phyloP scores from a whole-genome alignment of 92 coral and sea anemone genomes.

The Epizoanthus rinbou region DNA sequence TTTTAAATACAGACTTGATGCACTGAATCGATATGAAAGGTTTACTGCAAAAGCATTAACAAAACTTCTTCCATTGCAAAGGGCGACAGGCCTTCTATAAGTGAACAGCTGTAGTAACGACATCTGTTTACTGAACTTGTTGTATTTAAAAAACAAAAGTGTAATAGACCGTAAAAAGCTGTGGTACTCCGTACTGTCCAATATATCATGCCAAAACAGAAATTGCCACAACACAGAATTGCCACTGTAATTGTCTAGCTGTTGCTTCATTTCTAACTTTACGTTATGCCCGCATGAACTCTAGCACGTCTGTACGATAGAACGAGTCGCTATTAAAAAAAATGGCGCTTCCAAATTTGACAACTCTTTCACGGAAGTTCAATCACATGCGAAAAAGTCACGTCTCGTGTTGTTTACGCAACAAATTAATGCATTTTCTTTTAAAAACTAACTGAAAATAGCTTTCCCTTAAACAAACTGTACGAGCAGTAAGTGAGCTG shows the following conservation, averaged over 20 bases:
- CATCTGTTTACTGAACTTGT: not conserved
- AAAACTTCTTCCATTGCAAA: not conserved
- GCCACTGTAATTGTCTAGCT: too few relatives aligned
- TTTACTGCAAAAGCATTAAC: too few relatives aligned
- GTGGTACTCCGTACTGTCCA: not conserved
- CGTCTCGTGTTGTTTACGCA: not conserved
- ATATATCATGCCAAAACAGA: too few relatives aligned
- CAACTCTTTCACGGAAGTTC: not conserved
- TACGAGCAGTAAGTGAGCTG: not conserved
- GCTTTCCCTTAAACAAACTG: not conserved
- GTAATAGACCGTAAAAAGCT: not conserved
- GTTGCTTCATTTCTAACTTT: too few relatives aligned
- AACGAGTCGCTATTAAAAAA: not conserved
- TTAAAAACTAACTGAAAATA: not conserved
- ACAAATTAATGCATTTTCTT: too few relatives aligned
- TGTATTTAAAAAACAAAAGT: not conserved
- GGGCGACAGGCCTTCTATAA: not conserved
- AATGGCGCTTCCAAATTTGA: not conserved
- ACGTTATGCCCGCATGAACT: too few relatives aligned
- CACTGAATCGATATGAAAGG: too few relatives aligned
- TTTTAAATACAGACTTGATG: too few relatives aligned
- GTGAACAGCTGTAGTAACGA: not conserved
- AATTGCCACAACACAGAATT: too few relatives aligned
- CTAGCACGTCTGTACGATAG: too few relatives aligned
- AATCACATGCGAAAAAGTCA: not conserved